These are phyloP conservation scores for Belonocnema kinseyi DNA, from an alignment of 1,140 invertebrate genomes.

Conservation along the genomic window DNA sequence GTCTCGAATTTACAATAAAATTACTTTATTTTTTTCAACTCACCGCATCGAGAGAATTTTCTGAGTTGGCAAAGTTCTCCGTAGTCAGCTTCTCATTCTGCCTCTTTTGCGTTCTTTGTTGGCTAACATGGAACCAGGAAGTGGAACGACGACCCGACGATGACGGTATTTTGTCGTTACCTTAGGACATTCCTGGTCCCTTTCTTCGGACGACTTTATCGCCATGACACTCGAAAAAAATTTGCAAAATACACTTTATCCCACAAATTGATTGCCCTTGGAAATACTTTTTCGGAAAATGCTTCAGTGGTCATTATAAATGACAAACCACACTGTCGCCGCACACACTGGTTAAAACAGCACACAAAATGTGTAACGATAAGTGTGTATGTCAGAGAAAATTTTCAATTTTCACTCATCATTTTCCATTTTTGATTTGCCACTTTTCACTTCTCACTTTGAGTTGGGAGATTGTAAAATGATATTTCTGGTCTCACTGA, in stretches of 20 bases:
- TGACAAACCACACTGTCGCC: too few species aligned
- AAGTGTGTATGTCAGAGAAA: neutral
- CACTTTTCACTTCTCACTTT: too few species aligned
- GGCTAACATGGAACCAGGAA: slow-evolving; percentile 32
- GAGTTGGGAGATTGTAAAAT: too few species aligned
- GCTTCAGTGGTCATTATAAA: neutral
- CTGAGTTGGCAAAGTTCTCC: slow-evolving; percentile 46
- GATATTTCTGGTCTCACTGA: neutral
- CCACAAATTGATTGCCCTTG: slow-evolving; percentile 37
- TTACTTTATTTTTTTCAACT: slow-evolving; percentile 34
- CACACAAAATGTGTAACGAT: neutral
- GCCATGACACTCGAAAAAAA: slow-evolving; percentile 49
- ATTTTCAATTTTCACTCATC: neutral
- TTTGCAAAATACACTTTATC: slow-evolving; percentile 36
- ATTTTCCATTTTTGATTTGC: too few species aligned
- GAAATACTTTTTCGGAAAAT: slow-evolving; percentile 8
- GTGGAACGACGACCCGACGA: slow-evolving; percentile 35
- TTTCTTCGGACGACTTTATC: slow-evolving; percentile 33
- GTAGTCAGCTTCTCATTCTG: slow-evolving; percentile 65
- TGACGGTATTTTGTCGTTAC: slow-evolving; percentile 32
- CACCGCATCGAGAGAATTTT: slow-evolving; percentile 62
- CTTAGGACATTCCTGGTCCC: slow-evolving; percentile 29
- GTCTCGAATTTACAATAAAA: too few species aligned
- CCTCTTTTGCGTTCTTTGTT: slow-evolving; percentile 58
- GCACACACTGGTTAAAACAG: too few species aligned